phyloP scores from a whole-genome alignment of 2,888 invertebrate species.

The Ormyrus rosae region DNA sequence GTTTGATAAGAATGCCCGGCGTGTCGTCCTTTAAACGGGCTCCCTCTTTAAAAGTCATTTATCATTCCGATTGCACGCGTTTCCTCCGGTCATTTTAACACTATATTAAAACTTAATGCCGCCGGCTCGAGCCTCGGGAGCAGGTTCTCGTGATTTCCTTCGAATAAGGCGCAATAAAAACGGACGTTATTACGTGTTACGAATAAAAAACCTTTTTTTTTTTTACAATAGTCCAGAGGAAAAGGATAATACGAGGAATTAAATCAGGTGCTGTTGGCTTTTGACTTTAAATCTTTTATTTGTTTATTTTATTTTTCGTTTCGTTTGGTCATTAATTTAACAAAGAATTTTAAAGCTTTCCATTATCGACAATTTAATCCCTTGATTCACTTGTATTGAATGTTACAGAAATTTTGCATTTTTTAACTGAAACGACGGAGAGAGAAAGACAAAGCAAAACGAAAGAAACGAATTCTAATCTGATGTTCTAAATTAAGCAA shows the following conservation, averaged over 20 bases:
- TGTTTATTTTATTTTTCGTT: too few species aligned
- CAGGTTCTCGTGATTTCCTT: constrained; percentile 17
- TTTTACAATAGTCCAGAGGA: background rate
- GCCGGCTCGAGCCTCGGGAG: background rate
- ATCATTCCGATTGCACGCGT: constrained; percentile 24
- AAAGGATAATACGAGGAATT: constrained; percentile 3
- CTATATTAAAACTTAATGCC: constrained; percentile 26
- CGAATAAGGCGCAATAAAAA: background rate
- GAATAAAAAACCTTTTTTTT: background rate
- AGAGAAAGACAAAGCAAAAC: background rate
- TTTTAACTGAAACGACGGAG: too few species aligned
- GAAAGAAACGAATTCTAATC: background rate
- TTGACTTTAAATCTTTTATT: too few species aligned
- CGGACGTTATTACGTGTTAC: background rate
- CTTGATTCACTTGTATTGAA: too few species aligned
- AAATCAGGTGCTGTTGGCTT: background rate
- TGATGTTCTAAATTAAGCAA: too few species aligned
- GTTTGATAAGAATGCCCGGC: constrained; percentile 27
- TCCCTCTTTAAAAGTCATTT: constrained; percentile 31
- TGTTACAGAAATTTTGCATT: too few species aligned
- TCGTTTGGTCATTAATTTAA: too few species aligned
- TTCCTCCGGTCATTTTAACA: constrained; percentile 24
- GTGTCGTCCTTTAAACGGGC: constrained; percentile 4
- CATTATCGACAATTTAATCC: too few species aligned
- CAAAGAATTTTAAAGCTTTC: too few species aligned